Evolutionary conservation across 2,113 vertebrate species (phyloP).

Genomic region (Fulmarus glacialis): DNA sequence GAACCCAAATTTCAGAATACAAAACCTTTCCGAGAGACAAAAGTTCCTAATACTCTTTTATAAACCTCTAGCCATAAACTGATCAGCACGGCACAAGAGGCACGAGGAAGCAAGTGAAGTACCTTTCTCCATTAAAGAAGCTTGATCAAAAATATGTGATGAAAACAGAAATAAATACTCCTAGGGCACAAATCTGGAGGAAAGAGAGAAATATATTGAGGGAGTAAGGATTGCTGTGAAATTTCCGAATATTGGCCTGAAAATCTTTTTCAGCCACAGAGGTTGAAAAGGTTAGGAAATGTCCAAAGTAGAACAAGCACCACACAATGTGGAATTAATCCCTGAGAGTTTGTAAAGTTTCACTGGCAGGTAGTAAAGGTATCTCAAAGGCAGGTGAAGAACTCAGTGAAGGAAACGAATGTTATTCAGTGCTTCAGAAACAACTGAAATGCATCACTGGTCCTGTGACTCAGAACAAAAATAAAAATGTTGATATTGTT

Average conservation of each 20-base stretch:
- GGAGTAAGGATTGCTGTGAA: not conserved
- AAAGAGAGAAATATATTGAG: not conserved
- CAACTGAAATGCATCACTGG: not conserved
- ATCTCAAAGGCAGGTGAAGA: not conserved
- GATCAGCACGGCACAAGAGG: not conserved
- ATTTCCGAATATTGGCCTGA: not conserved
- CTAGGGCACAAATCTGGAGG: not conserved
- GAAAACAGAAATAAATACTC: not conserved
- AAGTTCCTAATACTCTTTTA: not conserved
- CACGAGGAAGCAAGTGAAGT: not conserved
- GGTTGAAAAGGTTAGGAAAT: not conserved
- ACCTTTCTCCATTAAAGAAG: not conserved
- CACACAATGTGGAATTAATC: not conserved
- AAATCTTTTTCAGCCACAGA: not conserved
- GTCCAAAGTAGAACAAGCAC: not conserved
- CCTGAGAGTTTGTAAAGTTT: not conserved
- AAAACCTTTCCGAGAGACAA: not conserved
- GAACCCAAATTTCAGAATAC: not conserved
- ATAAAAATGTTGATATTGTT: not conserved
- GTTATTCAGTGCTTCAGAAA: not conserved
- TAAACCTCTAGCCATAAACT: not conserved
- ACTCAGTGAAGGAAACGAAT: not conserved
- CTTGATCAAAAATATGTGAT: not conserved
- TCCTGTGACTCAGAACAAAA: not conserved
- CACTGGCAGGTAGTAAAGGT: not conserved